Evolutionary conservation across 2,797 vertebrate species (phyloP).

Genomic region (Pseudomugil gertrudae): DNA sequence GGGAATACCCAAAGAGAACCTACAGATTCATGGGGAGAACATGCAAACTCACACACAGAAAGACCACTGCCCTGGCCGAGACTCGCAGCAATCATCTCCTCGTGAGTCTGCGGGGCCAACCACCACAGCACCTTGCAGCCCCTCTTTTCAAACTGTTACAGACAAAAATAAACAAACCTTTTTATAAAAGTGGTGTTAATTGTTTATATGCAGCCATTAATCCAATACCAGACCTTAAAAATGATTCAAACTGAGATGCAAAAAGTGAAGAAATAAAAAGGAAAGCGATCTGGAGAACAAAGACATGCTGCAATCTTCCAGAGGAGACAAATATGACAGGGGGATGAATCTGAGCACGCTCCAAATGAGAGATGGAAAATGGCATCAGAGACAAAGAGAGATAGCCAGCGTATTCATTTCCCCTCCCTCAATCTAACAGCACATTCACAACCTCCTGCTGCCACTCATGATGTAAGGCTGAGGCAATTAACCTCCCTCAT

Average conservation of each 20-base stretch:
- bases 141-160: too few species aligned
- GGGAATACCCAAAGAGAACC: too few species aligned
- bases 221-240: not conserved
- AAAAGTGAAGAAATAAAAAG: not conserved
- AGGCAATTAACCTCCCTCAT: slow-evolving; percentile 77
- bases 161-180: not conserved
- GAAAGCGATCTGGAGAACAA: slow-evolving; percentile 7
- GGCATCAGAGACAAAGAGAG: slow-evolving; percentile 59
- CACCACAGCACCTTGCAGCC: too few species aligned
- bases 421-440: slow-evolving; percentile 45
- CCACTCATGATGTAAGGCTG: slow-evolving; percentile 72
- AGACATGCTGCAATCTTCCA: slow-evolving; percentile 14
- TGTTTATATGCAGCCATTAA: not conserved
- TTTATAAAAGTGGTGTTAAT: not conserved
- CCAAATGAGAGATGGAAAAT: slow-evolving; percentile 51
- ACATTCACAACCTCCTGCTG: slow-evolving; percentile 62
- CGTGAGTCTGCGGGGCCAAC: too few species aligned
- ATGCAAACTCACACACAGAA: too few species aligned
- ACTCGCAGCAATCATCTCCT: too few species aligned
- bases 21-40: too few species aligned
- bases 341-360: slow-evolving; percentile 25
- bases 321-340: slow-evolving; percentile 21
- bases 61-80: too few species aligned
- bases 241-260: not conserved
- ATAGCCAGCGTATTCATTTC: slow-evolving; percentile 61